Evolutionary conservation across 2,888 invertebrate species (phyloP).

Genomic region (Apodemia duryi): DNA sequence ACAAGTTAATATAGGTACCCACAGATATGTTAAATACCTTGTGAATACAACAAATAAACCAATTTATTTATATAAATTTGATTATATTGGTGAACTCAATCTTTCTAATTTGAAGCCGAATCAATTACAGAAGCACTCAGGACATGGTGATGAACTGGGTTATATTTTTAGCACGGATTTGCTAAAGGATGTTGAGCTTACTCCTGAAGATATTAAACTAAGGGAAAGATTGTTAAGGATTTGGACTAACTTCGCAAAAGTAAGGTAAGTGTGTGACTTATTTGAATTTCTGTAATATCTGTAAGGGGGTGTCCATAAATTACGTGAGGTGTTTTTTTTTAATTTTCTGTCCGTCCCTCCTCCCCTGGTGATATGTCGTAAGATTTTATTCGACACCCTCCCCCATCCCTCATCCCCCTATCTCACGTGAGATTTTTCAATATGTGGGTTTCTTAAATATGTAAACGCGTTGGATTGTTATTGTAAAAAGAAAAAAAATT

Average conservation of each 20-base stretch:
- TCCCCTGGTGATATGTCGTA: no score
- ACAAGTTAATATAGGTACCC: slow-evolving; percentile 47
- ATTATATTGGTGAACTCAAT: slow-evolving; percentile 62
- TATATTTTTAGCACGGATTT: slow-evolving; percentile 60
- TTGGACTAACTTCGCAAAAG: slow-evolving; percentile 73
- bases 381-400: no score
- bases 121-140: slow-evolving; percentile 45
- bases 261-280: slow-evolving; percentile 51
- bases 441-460: no score
- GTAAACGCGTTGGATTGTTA: no score
- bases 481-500: no score
- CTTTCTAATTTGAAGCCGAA: slow-evolving; percentile 37
- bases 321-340: no score
- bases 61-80: slow-evolving; percentile 63
- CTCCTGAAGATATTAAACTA: slow-evolving; percentile 55
- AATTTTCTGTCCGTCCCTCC: no score
- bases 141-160: slow-evolving; percentile 60
- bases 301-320: no score
- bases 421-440: no score
- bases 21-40: slow-evolving; percentile 58
- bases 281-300: background rate
- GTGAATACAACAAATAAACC: slow-evolving; percentile 56
- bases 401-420: no score
- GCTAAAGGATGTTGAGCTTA: slow-evolving; percentile 50
- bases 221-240: slow-evolving; percentile 62